Base-by-base conservation (phyloP, 2,797 vertebrate species). In the Peromyscus attwateri region DNA sequence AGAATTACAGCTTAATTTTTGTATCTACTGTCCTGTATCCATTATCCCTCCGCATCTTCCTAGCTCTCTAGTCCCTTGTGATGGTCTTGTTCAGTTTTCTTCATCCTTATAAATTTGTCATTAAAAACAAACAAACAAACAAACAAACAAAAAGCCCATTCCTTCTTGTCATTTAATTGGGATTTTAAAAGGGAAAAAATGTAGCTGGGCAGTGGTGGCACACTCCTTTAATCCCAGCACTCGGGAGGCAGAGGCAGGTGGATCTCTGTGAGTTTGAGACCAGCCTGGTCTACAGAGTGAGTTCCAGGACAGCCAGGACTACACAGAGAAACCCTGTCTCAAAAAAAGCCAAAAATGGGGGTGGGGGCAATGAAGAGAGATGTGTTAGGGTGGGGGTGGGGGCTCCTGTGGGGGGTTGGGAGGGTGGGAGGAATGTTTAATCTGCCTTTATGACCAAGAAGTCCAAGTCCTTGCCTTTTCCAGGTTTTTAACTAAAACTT, bases 41-140 rank as follows among this genome's bases (percentile, higher is more conserved):
- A 3, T 21, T 17, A 8, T 0, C 17, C 3, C 2, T 4, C 23
- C 13, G 3, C 23, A 1, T 49, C 19, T 49, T 52, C 34, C 49
- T 40, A 68, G 13, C 31, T 62, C n/a, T 62, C 40, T 23, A 16
- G 6, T 0, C 27, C 13, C 25, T 40, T 75, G 49, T 27, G 16
- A 43, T 37, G 37, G 14, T 7, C 11, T 40, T 37, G 1, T 27
- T 27, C 5, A 13, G 40, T 64, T 21, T 92, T 87, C 46, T 31
- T 12, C 19, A 14, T 21, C 68, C 46, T 94, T 49, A 66, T 16
- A 14, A 62, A 64, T 31, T 40, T 57, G 9, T 27, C 34, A 57
- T 34, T 57, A 66, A 68, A 84, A 85, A 25, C 37, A 73, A 71
- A 68, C 29, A 68, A 68, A 68, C 31, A 23, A 62, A 62, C 21